Base-by-base conservation (phyloP, 2,888 invertebrate genomes). In the Ischnura elegans region DNA sequence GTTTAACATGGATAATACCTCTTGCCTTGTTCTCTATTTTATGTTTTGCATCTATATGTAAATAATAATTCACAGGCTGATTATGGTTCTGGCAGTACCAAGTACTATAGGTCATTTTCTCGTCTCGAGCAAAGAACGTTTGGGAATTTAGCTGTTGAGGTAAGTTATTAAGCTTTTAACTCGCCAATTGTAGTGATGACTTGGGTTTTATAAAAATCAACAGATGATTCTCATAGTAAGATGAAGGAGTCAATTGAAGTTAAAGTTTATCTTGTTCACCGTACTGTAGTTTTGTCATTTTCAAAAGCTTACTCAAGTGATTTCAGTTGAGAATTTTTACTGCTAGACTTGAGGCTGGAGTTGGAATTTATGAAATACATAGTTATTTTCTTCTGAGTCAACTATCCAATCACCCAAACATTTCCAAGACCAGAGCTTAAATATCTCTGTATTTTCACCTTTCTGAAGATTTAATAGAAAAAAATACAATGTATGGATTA, bases 71-170 rank as follows among this genome's bases (percentile, higher is more conserved):
- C 90, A 90, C 90, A 90, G 90, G 66, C 55, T 42, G 42, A 43
- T 25, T 66, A 43, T 61, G 61, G 90, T 90, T 43, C 61, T 42
- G 90, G 61, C 29, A 90, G 90, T 90, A 61, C 21, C n/a, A 90
- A 51, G 90, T 90, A 61, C 90, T 90, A 90, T 90, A 90, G 90
- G 61, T 90, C 90, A 61, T 90, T 61, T 66, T 90, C 90, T 90
- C 90, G 90, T 43, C 90, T 90, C 29, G 90, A 90, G 90, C 55
- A 55, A n/a, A 90, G 90, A 90, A 43, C 90, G 45, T 55, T 43
- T 61, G 90, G 90, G n/a, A 90, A 61, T 43, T 29, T 90, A 43
- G 43, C 55, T 55, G 66, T 90, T 2, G 90, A 90, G 90, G 90
- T 90, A 90, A 90, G 90, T 55, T 46, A 36, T 29, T 29, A 76